Percentiles rank a stretch among this genome's conserved stretches.
These are phyloP conservation scores for Rhea pennata DNA, from an alignment of 2,113 vertebrate genomes.

Conservation along the genomic window DNA sequence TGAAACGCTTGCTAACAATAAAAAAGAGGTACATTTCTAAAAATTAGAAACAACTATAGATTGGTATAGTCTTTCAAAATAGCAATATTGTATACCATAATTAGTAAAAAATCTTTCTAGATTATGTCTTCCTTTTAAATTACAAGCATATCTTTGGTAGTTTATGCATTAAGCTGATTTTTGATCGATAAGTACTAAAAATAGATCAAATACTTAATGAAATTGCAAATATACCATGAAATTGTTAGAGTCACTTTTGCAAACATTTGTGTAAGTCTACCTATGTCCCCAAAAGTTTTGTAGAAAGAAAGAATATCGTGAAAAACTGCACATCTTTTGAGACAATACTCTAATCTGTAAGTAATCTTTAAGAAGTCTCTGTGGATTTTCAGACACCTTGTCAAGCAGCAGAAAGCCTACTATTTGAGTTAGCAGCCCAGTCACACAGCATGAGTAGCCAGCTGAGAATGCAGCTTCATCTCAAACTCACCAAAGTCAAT, in stretches of 20 bases:
- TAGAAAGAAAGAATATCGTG: not conserved
- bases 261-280: not conserved
- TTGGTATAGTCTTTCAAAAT: not conserved
- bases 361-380: not conserved
- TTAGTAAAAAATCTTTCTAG: not conserved
- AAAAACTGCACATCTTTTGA: not conserved
- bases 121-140: not conserved
- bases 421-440: not conserved
- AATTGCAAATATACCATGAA: not conserved
- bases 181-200: not conserved
- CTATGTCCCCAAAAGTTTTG: not conserved
- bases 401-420: not conserved
- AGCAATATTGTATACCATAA: not conserved
- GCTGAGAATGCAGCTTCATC: not conserved
- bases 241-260: not conserved
- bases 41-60: not conserved
- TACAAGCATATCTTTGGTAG: not conserved
- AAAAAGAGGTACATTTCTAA: not conserved
- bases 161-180: not conserved
- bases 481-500: not conserved
- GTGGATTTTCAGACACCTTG: not conserved
- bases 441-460: not conserved
- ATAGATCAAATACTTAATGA: not conserved
- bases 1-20: not conserved
- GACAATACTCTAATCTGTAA: rapidly evolving